A percentile compares a stretch with the other conserved stretches of the same genome.
Conservation (phyloP, 2,113 vertebrate species). For the Pycnonotus jocosus region DNA sequence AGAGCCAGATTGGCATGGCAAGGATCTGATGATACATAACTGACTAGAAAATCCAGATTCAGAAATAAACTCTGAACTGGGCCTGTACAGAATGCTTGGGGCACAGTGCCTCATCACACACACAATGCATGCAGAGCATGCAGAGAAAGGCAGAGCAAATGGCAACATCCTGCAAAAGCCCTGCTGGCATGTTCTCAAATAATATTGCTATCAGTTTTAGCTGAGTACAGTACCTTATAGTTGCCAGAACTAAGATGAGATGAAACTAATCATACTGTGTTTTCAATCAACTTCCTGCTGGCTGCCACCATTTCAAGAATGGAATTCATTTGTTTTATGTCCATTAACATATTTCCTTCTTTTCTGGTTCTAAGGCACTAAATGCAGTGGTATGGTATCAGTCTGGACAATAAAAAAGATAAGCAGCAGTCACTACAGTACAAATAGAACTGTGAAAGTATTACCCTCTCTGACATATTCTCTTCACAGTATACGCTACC, state of each 20-base stretch:
- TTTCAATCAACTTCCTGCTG: constrained; percentile 58
- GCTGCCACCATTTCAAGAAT: constrained; percentile 46
- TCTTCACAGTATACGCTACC: background rate
- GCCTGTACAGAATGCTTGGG: background rate
- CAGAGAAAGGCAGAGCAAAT: constrained; percentile 34
- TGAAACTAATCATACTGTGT: constrained; percentile 48
- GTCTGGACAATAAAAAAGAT: background rate
- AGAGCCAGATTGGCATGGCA: constrained; percentile 1
- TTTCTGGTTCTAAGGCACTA: background rate
- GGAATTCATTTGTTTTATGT: constrained; percentile 21
- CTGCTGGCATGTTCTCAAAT: constrained; percentile 23
- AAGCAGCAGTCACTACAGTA: background rate
- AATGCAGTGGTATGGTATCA: background rate
- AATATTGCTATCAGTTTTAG: background rate
- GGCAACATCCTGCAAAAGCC: background rate
- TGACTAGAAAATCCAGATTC: constrained; percentile 18
- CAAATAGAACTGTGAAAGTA: background rate
- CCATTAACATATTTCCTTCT: constrained; percentile 8
- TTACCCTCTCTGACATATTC: background rate
- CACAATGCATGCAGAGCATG: background rate
- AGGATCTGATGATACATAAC: constrained; percentile 7
- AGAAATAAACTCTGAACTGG: background rate
- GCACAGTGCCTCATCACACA: constrained; percentile 6
- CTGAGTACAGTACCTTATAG: constrained; percentile 28
- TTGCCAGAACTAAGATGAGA: constrained; percentile 50